A percentile compares a stretch with the other conserved stretches of the same genome.
phyloP scores from a whole-genome alignment of 37 sponge, comb jelly and placozoan species.

The Beroe ovata region DNA sequence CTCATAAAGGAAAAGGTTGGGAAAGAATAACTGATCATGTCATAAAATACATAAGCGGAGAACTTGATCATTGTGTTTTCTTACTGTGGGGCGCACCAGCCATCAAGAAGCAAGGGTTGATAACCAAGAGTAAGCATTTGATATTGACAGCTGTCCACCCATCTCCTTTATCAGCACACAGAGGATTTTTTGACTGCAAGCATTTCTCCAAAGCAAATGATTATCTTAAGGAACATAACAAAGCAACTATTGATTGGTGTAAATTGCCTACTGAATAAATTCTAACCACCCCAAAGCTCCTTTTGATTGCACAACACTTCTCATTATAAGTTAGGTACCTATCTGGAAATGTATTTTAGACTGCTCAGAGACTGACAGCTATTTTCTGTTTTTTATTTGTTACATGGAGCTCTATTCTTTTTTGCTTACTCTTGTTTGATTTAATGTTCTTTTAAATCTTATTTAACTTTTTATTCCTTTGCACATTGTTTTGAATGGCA shows the following conservation, averaged over 20 bases:
- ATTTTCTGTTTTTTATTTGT: too few species aligned
- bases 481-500: too few species aligned
- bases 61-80: constrained; percentile 77
- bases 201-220: constrained; percentile 92
- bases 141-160: constrained; percentile 87
- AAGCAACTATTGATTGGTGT: constrained; percentile 86
- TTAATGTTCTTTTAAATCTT: neutral
- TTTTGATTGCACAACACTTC: too few species aligned
- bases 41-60: constrained; percentile 82
- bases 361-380: too few species aligned
- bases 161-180: constrained; percentile 90
- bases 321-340: too few species aligned
- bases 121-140: constrained; percentile 76
- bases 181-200: constrained; percentile 93
- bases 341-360: too few species aligned
- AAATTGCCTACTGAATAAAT: constrained; percentile 23
- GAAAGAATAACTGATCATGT: constrained; percentile 97
- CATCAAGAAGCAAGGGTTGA: constrained; percentile 83
- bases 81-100: constrained; percentile 94
- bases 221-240: constrained; percentile 71
- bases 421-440: too few species aligned
- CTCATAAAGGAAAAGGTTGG: constrained; percentile 96
- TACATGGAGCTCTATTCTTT: too few species aligned
- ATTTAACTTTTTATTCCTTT: neutral
- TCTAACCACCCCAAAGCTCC: too few species aligned